Evolutionary conservation across 2,797 vertebrate genomes (phyloP), one percentile per base, ranked within the genome.

Genomic region (Rhadinocentrus ornatus): DNA sequence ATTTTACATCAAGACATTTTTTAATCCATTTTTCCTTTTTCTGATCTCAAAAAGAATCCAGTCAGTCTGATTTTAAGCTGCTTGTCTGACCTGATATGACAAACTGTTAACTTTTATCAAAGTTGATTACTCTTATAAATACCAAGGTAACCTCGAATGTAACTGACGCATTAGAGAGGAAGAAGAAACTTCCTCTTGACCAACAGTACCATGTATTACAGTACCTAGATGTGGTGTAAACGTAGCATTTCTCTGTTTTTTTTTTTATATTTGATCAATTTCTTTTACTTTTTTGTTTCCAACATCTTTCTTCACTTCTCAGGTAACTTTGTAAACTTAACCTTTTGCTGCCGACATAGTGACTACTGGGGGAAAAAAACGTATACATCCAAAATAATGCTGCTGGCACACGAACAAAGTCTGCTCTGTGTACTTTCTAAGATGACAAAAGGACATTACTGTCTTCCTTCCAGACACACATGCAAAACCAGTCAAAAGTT

Each of bases 181-280:
- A 27, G 7, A 27, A 11, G 29, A 0, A 67, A 63, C 34, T 71
- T 61, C 74, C 64, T 74, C 41, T 50, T 72, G 26, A 59, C 22
- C 9, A 73, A 55, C 12, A n/a, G 62, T 68, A 59, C 12, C 8
- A 18, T 11, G 52, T 15, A 24, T 54, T 67, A 63, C 56, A 54
- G 66, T 54, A 56, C n/a, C 50, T 15, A 15, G 27, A 6, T 57
- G 62, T 80, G 61, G 73, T 29, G 56, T 50, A 62, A 81, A 65
- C 12, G 22, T 29, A 20, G 20, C 1, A n/a, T 52, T 54, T 67
- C 13, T 52, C 12, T 53, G 26, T 18, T 58, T 0, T 67, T 66
- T 35, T 34, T 1, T 39, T 26, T 62, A 61, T n/a, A 10, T 62
- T 62, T 76, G 13, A 52, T 61, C 41, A 0, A 31, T 27, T n/a